Evolutionary conservation across 2,113 vertebrate genomes (phyloP).

Genomic region (Corythornis vintsioides): DNA sequence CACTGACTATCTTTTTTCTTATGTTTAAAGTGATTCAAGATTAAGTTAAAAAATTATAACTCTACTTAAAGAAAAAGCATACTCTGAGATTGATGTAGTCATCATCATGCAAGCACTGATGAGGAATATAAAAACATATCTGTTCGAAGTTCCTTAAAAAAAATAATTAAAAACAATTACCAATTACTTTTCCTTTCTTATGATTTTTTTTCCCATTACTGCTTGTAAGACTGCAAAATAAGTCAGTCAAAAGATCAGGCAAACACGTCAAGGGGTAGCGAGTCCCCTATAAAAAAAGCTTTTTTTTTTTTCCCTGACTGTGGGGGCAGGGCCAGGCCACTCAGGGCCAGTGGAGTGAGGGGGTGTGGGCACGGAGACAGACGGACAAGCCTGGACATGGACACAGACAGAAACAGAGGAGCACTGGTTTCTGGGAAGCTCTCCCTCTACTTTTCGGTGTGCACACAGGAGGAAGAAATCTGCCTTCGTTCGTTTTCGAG

Average conservation of each 20-base stretch:
- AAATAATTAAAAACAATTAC: neutral
- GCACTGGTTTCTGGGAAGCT: too few species aligned
- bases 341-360: too few species aligned
- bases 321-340: too few species aligned
- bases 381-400: too few species aligned
- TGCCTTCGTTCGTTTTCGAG: too few species aligned
- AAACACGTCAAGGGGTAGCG: neutral
- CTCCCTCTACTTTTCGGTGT: too few species aligned
- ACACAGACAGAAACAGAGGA: too few species aligned
- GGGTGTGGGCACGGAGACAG: too few species aligned
- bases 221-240: neutral
- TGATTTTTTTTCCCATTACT: neutral
- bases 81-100: neutral
- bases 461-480: too few species aligned
- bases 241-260: neutral
- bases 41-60: neutral
- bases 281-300: too few species aligned
- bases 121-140: neutral
- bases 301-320: too few species aligned
- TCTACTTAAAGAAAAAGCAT: neutral
- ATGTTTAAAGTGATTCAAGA: neutral
- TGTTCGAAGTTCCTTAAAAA: neutral
- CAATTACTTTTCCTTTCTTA: neutral
- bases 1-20: neutral
- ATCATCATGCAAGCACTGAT: neutral